Conservation (phyloP, 64 coral and sea anemone genomes). For the Stichodactyla mertensii region DNA sequence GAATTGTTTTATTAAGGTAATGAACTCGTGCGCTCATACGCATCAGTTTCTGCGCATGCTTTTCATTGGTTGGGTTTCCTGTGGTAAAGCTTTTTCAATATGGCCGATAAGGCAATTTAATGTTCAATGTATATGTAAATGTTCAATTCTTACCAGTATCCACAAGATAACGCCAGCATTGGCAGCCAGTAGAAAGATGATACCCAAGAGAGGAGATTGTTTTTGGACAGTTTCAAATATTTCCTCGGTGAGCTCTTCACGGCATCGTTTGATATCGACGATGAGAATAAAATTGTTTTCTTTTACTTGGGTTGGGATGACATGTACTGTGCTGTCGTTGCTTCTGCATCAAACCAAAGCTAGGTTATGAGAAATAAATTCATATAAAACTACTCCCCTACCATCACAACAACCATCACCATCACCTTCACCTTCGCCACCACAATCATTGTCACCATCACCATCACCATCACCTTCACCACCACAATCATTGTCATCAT, state of each 20-base stretch:
- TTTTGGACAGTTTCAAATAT: background rate
- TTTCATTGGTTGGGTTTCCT: too few relatives aligned
- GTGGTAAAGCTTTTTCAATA: too few relatives aligned
- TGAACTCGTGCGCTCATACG: too few relatives aligned
- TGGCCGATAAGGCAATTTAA: background rate
- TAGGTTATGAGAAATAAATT: too few relatives aligned
- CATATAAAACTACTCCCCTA: too few relatives aligned
- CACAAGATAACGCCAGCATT: slow-evolving; percentile 39
- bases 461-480: too few relatives aligned
- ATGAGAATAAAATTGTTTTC: background rate
- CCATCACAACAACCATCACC: too few relatives aligned
- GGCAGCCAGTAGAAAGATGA: slow-evolving; percentile 29
- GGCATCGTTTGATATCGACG: background rate
- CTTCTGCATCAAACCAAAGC: background rate
- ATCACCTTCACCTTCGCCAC: too few relatives aligned
- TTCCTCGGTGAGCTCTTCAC: background rate
- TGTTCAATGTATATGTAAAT: background rate
- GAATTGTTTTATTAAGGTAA: too few relatives aligned
- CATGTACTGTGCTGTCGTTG: background rate
- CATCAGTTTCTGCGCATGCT: too few relatives aligned
- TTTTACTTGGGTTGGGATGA: background rate
- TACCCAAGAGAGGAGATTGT: slow-evolving; percentile 21
- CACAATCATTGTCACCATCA: too few relatives aligned
- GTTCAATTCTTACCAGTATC: slow-evolving; percentile 26
- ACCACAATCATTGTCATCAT: too few relatives aligned